Evolutionary conservation across 1,140 invertebrate genomes (phyloP).

Genomic region (Helicoverpa armigera): DNA sequence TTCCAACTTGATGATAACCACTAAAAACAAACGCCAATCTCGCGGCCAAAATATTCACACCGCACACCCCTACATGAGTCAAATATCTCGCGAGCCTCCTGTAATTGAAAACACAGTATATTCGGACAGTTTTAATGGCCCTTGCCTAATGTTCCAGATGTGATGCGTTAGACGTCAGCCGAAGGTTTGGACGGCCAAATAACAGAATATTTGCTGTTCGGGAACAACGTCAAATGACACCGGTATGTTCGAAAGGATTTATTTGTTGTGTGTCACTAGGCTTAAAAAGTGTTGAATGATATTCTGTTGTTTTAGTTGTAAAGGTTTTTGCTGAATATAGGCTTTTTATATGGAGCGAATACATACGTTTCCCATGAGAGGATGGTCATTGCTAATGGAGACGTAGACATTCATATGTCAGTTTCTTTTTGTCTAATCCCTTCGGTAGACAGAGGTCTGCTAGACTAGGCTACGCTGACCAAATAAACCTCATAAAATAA

Average conservation of each 20-base stretch:
- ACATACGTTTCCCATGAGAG: too few species aligned
- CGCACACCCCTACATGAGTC: constrained; percentile 68
- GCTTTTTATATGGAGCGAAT: too few species aligned
- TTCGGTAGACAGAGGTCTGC: too few species aligned
- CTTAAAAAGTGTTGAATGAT: neutral
- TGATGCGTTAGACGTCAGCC: constrained; percentile 35
- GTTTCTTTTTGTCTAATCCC: too few species aligned
- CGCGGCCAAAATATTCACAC: neutral
- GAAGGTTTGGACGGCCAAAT: neutral
- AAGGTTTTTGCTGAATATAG: too few species aligned
- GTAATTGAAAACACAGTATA: constrained; percentile 84
- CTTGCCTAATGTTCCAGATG: constrained; percentile 70
- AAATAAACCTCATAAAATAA: neutral
- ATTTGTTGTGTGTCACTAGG: constrained; percentile 42
- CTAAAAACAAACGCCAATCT: neutral
- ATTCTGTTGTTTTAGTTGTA: neutral
- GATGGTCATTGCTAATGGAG: too few species aligned
- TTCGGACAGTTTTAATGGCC: constrained; percentile 83
- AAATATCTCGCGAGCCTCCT: constrained; percentile 82
- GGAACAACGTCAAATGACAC: neutral
- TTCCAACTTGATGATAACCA: neutral
- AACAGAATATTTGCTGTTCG: neutral
- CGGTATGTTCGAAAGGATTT: constrained; percentile 54
- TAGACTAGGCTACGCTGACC: neutral
- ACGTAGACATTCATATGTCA: too few species aligned